A percentile compares a stretch with the other conserved stretches of the same genome.
Conservation (phyloP, 2,797 vertebrate species). For the Lophotriccus pileatus region DNA sequence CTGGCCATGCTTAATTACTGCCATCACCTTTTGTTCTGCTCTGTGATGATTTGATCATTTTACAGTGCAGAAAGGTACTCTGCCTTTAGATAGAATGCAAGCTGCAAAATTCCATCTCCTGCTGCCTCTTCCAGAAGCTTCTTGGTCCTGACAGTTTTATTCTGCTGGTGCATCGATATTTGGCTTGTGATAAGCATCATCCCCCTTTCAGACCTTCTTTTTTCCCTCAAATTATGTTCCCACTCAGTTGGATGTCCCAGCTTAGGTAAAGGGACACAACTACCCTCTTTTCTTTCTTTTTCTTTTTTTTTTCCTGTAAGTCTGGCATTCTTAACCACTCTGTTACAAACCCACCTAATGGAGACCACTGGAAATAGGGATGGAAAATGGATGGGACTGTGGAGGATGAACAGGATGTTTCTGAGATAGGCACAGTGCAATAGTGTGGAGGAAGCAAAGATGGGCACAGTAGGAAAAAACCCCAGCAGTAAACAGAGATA, state of each 20-base stretch:
- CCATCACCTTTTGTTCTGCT: neutral
- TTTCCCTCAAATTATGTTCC: neutral
- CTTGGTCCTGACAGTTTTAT: neutral
- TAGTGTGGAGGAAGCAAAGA: neutral
- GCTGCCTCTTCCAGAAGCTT: neutral
- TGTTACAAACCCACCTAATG: neutral
- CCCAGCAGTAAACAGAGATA: neutral
- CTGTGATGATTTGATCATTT: neutral
- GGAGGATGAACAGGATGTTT: neutral
- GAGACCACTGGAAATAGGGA: neutral
- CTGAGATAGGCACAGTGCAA: neutral
- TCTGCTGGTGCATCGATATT: neutral
- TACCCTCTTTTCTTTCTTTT: neutral
- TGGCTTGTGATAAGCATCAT: neutral
- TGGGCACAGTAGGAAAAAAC: neutral
- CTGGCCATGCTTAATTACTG: neutral
- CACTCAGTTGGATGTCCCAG: rapidly evolving
- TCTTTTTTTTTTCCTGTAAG: neutral
- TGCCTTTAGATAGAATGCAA: neutral
- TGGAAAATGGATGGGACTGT: neutral
- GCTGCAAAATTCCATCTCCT: neutral
- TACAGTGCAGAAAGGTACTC: neutral
- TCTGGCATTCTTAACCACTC: neutral
- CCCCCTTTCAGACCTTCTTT: neutral
- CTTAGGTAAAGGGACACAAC: neutral